These are phyloP conservation scores for Drosophila arizonae DNA, from an alignment of 1,140 invertebrate species.

Conservation along the genomic window DNA sequence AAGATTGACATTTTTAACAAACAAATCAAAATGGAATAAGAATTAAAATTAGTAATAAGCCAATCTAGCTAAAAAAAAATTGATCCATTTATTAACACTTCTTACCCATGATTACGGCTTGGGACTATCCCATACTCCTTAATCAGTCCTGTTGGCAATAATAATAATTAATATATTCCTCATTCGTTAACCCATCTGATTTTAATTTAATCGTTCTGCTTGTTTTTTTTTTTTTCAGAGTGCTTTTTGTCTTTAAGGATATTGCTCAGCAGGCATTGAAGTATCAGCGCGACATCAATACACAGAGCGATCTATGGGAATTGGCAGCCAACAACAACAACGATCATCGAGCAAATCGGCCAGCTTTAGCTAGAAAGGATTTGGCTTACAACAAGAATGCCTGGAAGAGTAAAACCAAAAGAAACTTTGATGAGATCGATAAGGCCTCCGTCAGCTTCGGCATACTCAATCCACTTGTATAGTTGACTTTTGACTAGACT, in stretches of 20 bases:
- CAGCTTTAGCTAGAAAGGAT: constrained; percentile 46
- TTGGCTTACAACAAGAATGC: constrained; percentile 54
- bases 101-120: no score
- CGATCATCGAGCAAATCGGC: constrained; percentile 30
- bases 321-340: constrained; percentile 15
- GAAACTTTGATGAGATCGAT: constrained; percentile 72
- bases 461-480: constrained; percentile 70
- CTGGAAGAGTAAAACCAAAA: constrained; percentile 67
- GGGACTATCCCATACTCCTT: no score
- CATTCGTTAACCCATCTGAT: no score
- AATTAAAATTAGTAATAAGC: no score
- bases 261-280: constrained; percentile 35
- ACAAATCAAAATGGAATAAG: no score
- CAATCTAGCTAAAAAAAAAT: no score
- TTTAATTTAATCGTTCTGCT: background rate
- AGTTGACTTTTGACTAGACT: constrained; percentile 37
- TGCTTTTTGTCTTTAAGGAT: constrained; percentile 41
- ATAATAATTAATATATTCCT: no score
- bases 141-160: no score
- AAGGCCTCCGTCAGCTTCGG: constrained; percentile 74
- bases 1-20: background rate
- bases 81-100: no score
- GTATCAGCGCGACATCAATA: constrained; percentile 47
- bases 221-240: constrained; percentile 23
- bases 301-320: constrained; percentile 26